Percentiles rank a stretch among this genome's conserved stretches.
Evolutionary conservation across 2,797 vertebrate species (phyloP).

Genomic region (Scolopax bukidnonensis): DNA sequence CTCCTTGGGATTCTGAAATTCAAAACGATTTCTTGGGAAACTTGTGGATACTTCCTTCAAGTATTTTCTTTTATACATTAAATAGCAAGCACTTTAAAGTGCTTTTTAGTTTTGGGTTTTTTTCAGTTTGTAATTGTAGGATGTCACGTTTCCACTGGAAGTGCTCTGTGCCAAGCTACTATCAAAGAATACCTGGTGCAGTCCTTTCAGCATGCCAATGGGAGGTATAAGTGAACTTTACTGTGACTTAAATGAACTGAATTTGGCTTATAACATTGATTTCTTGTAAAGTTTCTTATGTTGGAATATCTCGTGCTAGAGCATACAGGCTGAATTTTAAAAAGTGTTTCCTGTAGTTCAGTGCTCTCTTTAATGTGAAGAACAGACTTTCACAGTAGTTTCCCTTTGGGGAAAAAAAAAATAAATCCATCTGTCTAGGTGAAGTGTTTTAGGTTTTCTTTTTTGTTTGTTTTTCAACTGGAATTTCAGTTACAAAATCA

Average conservation of each 20-base stretch:
- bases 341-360: neutral
- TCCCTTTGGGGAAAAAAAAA: neutral
- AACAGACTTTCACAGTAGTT: neutral
- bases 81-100: constrained; percentile 2
- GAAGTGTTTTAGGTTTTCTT: neutral
- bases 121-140: neutral
- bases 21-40: constrained; percentile 81
- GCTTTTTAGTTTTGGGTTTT: neutral
- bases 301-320: neutral
- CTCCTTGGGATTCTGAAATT: constrained; percentile 82
- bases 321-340: neutral
- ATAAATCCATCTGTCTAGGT: neutral
- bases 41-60: constrained; percentile 75
- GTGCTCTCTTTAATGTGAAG: neutral
- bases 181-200: neutral
- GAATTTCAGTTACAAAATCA: neutral
- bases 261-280: neutral
- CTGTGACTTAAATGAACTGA: neutral
- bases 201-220: neutral
- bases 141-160: neutral
- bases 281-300: neutral
- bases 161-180: neutral
- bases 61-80: constrained; percentile 69
- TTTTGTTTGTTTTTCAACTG: neutral
- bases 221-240: neutral